Conservation (phyloP, 2,797 vertebrate species). For the Sylvia borin region DNA sequence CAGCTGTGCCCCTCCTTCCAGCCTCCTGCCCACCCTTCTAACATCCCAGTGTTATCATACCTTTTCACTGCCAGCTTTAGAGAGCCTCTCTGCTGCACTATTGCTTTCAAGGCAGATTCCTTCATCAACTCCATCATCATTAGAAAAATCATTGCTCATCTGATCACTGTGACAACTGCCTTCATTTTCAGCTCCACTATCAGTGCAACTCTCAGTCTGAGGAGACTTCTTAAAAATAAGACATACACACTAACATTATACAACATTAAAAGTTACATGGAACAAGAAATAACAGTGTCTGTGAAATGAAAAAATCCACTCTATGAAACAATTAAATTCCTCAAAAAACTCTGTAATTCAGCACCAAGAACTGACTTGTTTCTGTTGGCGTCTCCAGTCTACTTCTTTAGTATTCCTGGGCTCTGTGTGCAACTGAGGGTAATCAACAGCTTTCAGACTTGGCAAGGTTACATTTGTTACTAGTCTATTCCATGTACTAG, state of each 20-base stretch:
- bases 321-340: not conserved
- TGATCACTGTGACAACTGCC: conserved; percentile 99
- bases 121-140: conserved; percentile 95
- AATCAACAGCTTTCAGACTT: not conserved
- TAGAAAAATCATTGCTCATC: conserved; percentile 99
- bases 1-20: not conserved
- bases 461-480: not conserved
- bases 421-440: not conserved
- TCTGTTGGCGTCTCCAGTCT: not conserved
- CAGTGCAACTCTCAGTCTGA: conserved; percentile 98
- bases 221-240: conserved; percentile 90
- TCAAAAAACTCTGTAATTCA: not conserved
- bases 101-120: conserved; percentile 96
- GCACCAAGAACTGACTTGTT: not conserved
- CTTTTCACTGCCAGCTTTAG: conserved; percentile 89
- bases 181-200: conserved; percentile 98
- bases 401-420: not conserved
- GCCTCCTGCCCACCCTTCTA: not conserved
- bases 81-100: conserved; percentile 86
- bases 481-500: not conserved
- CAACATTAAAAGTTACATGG: not conserved
- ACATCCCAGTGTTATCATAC: conserved; percentile 59
- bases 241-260: conserved; percentile 22
- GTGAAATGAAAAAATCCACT: not conserved
- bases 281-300: not conserved